Evolutionary conservation across 1,140 invertebrate species (phyloP).

Genomic region (Drosophila erecta): DNA sequence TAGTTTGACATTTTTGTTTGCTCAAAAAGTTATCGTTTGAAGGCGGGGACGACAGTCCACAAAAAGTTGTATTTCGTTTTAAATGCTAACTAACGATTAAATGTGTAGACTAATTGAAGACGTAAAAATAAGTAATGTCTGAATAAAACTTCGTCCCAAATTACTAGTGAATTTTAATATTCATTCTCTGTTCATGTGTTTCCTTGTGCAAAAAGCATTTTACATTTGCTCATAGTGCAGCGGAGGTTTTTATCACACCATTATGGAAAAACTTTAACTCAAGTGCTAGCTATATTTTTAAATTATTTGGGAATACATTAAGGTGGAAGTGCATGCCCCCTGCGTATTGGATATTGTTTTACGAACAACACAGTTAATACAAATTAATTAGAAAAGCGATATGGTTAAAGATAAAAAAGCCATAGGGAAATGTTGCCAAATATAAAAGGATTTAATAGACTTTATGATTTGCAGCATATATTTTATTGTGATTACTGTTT

Average conservation of each 20-base stretch:
- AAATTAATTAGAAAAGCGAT: constrained; percentile 16
- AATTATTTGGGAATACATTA: not conserved
- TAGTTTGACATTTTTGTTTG: not conserved
- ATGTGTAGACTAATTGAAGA: not conserved
- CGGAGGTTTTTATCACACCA: too few species aligned
- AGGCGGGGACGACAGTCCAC: not conserved
- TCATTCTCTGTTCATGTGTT: too few species aligned
- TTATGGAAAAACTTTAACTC: too few species aligned
- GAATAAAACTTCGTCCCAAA: too few species aligned
- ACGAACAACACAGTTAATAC: not conserved
- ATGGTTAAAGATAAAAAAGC: constrained; percentile 29
- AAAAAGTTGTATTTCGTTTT: not conserved
- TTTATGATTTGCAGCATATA: constrained; percentile 2
- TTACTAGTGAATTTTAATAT: too few species aligned
- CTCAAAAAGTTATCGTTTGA: not conserved
- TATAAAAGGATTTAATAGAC: constrained; percentile 13
- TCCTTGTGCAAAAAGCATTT: too few species aligned
- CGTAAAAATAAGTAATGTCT: not conserved
- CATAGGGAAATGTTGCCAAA: not conserved
- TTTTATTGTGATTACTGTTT: not conserved
- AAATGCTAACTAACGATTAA: not conserved
- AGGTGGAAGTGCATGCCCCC: not conserved
- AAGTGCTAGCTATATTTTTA: not conserved
- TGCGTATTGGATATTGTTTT: constrained; percentile 1
- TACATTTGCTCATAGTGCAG: too few species aligned